Percentiles rank a stretch among this genome's conserved stretches.
These are phyloP conservation scores for Selene dorsalis DNA, from an alignment of 2,797 vertebrate species.

Conservation along the genomic window DNA sequence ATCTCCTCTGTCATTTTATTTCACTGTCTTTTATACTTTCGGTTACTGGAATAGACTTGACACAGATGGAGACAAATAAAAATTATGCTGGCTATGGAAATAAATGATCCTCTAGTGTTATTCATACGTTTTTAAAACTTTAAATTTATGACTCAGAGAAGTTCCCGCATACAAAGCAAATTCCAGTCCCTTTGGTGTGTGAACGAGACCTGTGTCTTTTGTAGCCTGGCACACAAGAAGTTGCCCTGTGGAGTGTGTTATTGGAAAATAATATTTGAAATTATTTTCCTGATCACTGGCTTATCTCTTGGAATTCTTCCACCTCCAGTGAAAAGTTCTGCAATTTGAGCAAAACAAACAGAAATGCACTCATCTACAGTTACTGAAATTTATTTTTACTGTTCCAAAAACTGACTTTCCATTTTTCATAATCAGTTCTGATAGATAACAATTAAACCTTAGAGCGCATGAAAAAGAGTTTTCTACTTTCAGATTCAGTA, in stretches of 20 bases:
- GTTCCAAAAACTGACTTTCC: slow-evolving; percentile 85
- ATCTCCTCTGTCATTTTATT: not conserved
- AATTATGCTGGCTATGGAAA: slow-evolving; percentile 22
- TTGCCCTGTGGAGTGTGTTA: slow-evolving; percentile 81
- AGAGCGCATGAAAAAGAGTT: slow-evolving; percentile 74
- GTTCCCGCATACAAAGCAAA: slow-evolving; percentile 50
- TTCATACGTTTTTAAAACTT: slow-evolving; percentile 38
- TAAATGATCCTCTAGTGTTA: slow-evolving; percentile 18
- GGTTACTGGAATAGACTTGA: not conserved
- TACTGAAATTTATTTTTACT: slow-evolving; percentile 83
- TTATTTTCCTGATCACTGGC: slow-evolving; percentile 89
- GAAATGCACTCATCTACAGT: slow-evolving; percentile 79
- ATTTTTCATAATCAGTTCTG: slow-evolving; percentile 83
- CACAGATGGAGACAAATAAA: slow-evolving; percentile 2
- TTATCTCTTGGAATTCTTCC: slow-evolving; percentile 87
- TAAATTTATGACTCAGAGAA: slow-evolving; percentile 37
- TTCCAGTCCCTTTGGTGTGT: slow-evolving; percentile 51
- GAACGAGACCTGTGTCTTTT: slow-evolving; percentile 72
- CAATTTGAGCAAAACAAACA: slow-evolving; percentile 85
- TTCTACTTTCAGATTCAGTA: slow-evolving; percentile 61
- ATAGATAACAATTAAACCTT: slow-evolving; percentile 85
- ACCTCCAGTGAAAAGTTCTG: slow-evolving; percentile 80
- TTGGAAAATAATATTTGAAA: slow-evolving; percentile 87
- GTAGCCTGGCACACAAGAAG: slow-evolving; percentile 73
- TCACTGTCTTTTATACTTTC: slow-evolving; percentile 1